Conservation (phyloP, 2,888 invertebrate genomes). For the Euzetes globulus region DNA sequence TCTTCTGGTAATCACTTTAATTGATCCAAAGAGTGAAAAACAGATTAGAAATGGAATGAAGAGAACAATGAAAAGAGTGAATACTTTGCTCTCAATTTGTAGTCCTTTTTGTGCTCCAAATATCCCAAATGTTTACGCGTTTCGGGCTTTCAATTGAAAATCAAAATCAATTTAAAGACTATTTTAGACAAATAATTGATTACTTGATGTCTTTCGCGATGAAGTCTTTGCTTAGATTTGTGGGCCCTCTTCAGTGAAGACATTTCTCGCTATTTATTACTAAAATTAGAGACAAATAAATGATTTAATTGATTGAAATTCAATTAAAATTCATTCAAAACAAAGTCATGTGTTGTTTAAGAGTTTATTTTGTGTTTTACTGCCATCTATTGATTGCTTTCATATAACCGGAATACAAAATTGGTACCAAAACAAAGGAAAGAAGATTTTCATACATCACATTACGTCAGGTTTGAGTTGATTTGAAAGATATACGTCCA, state of each 20-base stretch:
- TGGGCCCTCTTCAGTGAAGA: constrained; percentile 83
- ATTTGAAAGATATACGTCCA: too few species aligned
- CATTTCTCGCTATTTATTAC: constrained; percentile 53
- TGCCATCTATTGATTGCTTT: too few species aligned
- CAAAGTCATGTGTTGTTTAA: too few species aligned
- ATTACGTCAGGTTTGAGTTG: too few species aligned
- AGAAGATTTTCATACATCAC: too few species aligned
- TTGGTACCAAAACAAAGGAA: too few species aligned
- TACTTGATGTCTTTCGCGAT: constrained; percentile 70
- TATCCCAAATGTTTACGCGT: constrained; percentile 67
- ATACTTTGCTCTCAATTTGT: constrained; percentile 60
- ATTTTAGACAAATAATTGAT: constrained; percentile 16
- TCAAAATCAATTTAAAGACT: background rate
- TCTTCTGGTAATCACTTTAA: constrained; percentile 59
- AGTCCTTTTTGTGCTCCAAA: constrained; percentile 83
- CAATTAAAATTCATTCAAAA: background rate
- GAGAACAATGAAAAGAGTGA: background rate
- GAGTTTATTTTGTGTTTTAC: too few species aligned
- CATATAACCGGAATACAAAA: too few species aligned
- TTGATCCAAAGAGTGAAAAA: background rate
- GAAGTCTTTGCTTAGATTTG: constrained; percentile 73
- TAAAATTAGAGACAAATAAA: background rate
- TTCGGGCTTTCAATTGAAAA: constrained; percentile 53
- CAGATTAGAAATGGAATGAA: background rate
- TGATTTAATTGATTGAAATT: background rate